Evolutionary conservation across 2,113 vertebrate species (phyloP).

Genomic region (Pristiophorus japonicus): DNA sequence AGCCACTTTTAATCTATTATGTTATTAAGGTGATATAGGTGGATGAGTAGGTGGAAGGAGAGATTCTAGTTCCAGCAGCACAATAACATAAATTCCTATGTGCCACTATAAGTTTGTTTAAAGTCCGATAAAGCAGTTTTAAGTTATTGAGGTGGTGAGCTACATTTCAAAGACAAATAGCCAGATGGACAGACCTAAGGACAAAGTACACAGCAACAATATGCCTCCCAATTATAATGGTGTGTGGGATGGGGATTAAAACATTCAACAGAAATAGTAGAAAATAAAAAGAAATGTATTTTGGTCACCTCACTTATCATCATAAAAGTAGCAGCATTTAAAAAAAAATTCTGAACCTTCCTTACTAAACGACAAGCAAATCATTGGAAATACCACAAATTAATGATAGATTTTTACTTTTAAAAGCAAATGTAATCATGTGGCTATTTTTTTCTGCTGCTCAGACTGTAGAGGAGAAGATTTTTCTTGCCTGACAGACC

Average conservation of each 20-base stretch:
- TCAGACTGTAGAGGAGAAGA: not conserved
- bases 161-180: not conserved
- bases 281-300: not conserved
- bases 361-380: no score
- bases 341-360: not conserved
- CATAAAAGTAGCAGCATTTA: not conserved
- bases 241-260: not conserved
- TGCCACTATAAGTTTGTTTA: not conserved
- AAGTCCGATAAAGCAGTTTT: not conserved
- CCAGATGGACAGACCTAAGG: not conserved
- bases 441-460: not conserved
- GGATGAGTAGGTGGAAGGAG: not conserved
- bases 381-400: not conserved
- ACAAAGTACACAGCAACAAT: not conserved
- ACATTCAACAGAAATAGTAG: not conserved
- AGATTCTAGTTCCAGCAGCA: not conserved
- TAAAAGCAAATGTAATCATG: not conserved
- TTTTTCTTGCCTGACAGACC: constrained; percentile 1
- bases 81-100: not conserved
- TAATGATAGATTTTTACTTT: not conserved
- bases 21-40: not conserved
- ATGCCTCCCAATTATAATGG: not conserved
- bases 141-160: not conserved
- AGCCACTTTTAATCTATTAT: not conserved
- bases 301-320: not conserved